These are phyloP conservation scores for Helogale parvula DNA, from an alignment of 2,113 vertebrate species.

Conservation along the genomic window DNA sequence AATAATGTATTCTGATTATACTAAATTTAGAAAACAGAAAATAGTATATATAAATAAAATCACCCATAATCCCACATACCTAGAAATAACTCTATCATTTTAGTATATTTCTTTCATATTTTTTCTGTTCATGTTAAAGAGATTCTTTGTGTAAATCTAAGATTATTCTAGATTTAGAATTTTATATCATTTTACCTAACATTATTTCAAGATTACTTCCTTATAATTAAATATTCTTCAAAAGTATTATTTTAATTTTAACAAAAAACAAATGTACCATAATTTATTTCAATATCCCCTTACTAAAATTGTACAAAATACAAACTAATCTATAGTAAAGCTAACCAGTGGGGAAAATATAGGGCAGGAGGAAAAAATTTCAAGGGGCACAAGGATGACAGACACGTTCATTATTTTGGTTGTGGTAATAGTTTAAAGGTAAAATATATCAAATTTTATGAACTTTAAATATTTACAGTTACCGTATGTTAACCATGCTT, in stretches of 20 bases:
- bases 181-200: neutral
- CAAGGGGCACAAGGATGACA: neutral
- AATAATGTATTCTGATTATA: constrained; percentile 51
- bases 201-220: neutral
- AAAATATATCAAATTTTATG: constrained; percentile 12
- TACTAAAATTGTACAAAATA: neutral
- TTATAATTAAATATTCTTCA: neutral
- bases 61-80: neutral
- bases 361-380: neutral
- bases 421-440: neutral
- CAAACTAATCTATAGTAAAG: neutral
- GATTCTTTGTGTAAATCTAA: constrained; percentile 13
- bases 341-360: neutral
- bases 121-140: constrained; percentile 20
- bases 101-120: neutral
- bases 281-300: neutral
- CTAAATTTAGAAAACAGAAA: constrained; percentile 23
- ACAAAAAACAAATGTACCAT: neutral
- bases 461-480: neutral
- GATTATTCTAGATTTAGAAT: neutral
- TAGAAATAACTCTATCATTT: constrained; percentile 14
- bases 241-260: constrained; percentile 25
- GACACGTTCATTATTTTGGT: neutral
- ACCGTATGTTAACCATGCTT: neutral
- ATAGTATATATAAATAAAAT: constrained; percentile 31